A percentile compares a stretch with the other conserved stretches of the same genome.
phyloP scores from a whole-genome alignment of 1,140 invertebrate genomes.

The Drosophila pachea region DNA sequence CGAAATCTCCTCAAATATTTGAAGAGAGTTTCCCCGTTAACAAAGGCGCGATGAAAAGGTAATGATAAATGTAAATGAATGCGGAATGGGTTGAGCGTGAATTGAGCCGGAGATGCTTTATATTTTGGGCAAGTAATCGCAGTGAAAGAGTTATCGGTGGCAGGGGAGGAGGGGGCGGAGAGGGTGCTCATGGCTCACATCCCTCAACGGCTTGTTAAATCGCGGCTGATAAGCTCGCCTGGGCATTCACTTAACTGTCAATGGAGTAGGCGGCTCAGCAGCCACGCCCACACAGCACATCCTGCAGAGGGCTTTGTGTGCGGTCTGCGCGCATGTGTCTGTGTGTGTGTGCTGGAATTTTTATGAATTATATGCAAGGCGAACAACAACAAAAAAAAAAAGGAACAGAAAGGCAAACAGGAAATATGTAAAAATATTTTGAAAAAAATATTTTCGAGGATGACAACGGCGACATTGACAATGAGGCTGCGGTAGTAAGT shows the following conservation, averaged over 20 bases:
- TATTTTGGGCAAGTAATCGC: not conserved
- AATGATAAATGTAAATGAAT: constrained; percentile 5
- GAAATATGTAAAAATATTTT: constrained; percentile 45
- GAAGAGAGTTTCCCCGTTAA: not conserved
- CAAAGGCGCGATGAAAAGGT: not conserved
- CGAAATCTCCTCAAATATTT: no score
- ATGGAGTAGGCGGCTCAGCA: constrained; percentile 36
- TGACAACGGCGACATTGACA: constrained; percentile 65
- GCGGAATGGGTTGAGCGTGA: not conserved
- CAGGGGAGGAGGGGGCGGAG: not conserved
- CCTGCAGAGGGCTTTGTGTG: constrained; percentile 65
- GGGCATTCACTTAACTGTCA: constrained; percentile 45
- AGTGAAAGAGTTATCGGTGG: not conserved
- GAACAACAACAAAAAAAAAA: constrained; percentile 20
- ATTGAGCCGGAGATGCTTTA: not conserved
- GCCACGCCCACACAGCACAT: constrained; percentile 30
- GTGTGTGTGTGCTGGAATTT: constrained; percentile 61
- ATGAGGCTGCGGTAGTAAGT: constrained; percentile 69
- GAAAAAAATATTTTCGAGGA: constrained; percentile 60
- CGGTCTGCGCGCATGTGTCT: constrained; percentile 33
- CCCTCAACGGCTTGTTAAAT: constrained; percentile 22
- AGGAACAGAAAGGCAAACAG: not conserved
- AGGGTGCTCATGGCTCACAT: constrained; percentile 9
- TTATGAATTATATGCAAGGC: constrained; percentile 70
- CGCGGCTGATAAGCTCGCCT: constrained; percentile 31